These are phyloP conservation scores for Excalfactoria chinensis DNA, from an alignment of 2,113 vertebrate genomes.

Conservation along the genomic window DNA sequence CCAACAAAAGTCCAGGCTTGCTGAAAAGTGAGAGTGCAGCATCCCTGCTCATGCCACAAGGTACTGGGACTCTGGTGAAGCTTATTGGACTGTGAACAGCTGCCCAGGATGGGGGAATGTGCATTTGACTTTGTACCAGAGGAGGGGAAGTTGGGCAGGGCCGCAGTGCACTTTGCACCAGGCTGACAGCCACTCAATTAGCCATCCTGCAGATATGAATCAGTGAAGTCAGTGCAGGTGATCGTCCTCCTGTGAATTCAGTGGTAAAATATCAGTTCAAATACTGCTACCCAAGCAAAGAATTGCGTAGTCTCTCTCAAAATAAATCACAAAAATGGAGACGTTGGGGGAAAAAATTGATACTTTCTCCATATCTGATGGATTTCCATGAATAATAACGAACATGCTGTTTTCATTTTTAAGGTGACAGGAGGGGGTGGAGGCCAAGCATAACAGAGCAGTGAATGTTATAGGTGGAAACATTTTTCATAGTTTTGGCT, in stretches of 20 bases:
- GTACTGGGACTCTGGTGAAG: neutral
- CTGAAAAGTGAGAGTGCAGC: neutral
- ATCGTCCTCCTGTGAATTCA: neutral
- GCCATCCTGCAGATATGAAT: neutral
- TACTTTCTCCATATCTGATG: neutral
- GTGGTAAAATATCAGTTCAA: neutral
- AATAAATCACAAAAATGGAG: conserved; percentile 39
- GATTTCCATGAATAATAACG: conserved; percentile 68
- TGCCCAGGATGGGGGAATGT: neutral
- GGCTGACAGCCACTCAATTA: neutral
- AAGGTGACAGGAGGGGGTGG: conserved; percentile 48
- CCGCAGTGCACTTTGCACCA: neutral
- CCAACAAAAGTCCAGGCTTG: neutral
- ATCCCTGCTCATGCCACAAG: neutral
- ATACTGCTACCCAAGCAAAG: conserved; percentile 10
- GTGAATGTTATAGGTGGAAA: conserved; percentile 56
- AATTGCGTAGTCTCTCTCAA: conserved; percentile 14
- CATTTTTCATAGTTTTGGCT: conserved; percentile 39
- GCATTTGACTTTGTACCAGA: rapidly evolving
- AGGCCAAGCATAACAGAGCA: conserved; percentile 56
- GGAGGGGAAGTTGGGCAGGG: neutral
- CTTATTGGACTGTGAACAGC: neutral
- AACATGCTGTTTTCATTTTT: conserved; percentile 62
- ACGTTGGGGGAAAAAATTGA: neutral
- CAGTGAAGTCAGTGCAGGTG: neutral